Conservation (phyloP, 1,140 invertebrate genomes). For the Anastrepha obliqua region DNA sequence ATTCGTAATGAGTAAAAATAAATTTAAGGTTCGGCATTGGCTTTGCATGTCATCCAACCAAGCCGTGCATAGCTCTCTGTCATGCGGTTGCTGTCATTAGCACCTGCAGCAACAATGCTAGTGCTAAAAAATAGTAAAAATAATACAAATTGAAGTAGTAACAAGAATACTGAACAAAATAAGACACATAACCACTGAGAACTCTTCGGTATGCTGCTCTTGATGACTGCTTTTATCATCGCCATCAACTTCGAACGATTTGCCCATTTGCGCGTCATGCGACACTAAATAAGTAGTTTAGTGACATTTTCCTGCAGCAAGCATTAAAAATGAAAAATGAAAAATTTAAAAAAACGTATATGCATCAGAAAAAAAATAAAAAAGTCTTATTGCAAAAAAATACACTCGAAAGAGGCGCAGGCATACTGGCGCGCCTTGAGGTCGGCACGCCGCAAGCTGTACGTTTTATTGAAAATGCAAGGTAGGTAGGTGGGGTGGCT, state of each 20-base stretch:
- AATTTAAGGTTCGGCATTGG: conserved; percentile 6
- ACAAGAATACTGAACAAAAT: too few species aligned
- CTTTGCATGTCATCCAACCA: conserved; percentile 4
- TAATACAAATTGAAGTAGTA: background rate
- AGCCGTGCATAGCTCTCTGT: background rate
- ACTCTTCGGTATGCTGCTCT: background rate
- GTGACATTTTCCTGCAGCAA: too few species aligned
- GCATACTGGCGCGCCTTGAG: too few species aligned
- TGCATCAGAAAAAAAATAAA: background rate
- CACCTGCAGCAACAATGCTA: background rate
- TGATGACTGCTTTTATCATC: background rate
- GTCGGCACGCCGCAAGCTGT: too few species aligned
- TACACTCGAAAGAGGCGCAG: too few species aligned
- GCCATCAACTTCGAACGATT: background rate
- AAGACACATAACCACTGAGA: background rate
- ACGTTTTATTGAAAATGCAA: too few species aligned
- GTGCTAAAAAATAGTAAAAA: background rate
- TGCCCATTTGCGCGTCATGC: background rate
- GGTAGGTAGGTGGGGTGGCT: too few species aligned
- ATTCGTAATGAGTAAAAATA: background rate
- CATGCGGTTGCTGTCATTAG: background rate
- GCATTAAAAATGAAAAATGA: background rate
- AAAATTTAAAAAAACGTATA: too few species aligned
- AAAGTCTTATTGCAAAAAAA: background rate
- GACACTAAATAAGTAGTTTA: background rate